phyloP scores from a whole-genome alignment of 2,888 invertebrate genomes.

The Conchocele bisecta region DNA sequence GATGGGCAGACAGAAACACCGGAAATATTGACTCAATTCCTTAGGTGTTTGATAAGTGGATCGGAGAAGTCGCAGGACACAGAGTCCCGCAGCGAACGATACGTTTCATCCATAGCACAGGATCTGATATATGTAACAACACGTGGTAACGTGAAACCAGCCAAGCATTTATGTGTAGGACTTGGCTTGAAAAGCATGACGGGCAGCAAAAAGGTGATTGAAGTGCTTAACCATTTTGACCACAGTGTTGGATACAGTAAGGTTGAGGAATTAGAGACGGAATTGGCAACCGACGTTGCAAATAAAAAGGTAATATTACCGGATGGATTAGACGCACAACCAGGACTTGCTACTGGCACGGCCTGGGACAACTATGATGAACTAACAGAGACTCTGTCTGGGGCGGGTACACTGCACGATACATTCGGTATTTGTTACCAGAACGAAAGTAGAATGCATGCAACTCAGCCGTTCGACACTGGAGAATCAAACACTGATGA shows the following conservation, averaged over 20 bases:
- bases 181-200: conserved; percentile 43
- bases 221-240: conserved; percentile 41
- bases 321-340: conserved; percentile 18
- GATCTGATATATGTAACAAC: conserved; percentile 15
- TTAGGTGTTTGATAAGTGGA: no score
- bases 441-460: no score
- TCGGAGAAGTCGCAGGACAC: no score
- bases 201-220: conserved; percentile 33
- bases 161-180: conserved; percentile 38
- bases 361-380: conserved; percentile 55
- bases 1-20: no score
- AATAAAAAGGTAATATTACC: conserved; percentile 13
- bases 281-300: conserved; percentile 21
- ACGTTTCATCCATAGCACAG: conserved; percentile 5
- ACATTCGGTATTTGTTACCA: conserved; percentile 35
- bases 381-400: conserved; percentile 42
- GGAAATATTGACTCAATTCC: no score
- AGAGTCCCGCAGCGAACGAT: no score
- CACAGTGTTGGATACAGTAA: conserved; percentile 33
- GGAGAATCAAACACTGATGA: no score
- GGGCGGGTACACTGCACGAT: conserved; percentile 43
- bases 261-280: conserved; percentile 44
- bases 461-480: no score
- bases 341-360: conserved; percentile 27
- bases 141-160: conserved; percentile 32